Evolutionary conservation across 2,113 vertebrate genomes (phyloP).

Genomic region (Pionites leucogaster): DNA sequence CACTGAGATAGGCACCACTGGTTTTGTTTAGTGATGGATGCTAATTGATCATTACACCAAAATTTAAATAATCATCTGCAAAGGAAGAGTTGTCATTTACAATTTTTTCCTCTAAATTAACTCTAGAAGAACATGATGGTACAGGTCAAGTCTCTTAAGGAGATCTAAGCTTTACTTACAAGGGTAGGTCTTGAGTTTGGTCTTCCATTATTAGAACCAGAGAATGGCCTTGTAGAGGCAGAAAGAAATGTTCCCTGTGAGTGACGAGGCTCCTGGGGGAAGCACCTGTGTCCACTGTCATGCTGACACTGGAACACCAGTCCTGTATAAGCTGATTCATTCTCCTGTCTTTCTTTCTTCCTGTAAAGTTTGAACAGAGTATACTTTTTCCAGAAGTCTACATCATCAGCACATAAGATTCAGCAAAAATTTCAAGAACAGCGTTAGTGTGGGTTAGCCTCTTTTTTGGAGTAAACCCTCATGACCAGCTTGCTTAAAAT

Average conservation of each 20-base stretch:
- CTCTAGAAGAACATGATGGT: not conserved
- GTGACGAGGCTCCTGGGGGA: not conserved
- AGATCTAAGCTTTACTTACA: not conserved
- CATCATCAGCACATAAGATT: fast-evolving
- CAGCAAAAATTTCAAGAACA: not conserved
- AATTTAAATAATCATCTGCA: not conserved
- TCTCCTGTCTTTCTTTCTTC: not conserved
- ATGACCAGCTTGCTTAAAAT: not conserved
- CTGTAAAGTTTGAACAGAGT: fast-evolving
- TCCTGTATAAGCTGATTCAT: not conserved
- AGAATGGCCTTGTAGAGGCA: not conserved
- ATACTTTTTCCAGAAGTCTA: not conserved
- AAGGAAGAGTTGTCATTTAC: not conserved
- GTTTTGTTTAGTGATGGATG: not conserved
- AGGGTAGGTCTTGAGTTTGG: not conserved
- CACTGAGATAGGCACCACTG: fast-evolving
- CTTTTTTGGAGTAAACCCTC: not conserved
- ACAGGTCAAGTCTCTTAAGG: not conserved
- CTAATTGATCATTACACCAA: not conserved
- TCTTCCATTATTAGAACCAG: not conserved
- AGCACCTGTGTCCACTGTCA: not conserved
- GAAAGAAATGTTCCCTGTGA: not conserved
- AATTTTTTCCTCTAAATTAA: not conserved
- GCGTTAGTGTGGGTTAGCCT: not conserved
- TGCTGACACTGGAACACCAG: not conserved